These are phyloP conservation scores for Trichonephila clavipes DNA, from an alignment of 1,140 invertebrate genomes.

Conservation along the genomic window DNA sequence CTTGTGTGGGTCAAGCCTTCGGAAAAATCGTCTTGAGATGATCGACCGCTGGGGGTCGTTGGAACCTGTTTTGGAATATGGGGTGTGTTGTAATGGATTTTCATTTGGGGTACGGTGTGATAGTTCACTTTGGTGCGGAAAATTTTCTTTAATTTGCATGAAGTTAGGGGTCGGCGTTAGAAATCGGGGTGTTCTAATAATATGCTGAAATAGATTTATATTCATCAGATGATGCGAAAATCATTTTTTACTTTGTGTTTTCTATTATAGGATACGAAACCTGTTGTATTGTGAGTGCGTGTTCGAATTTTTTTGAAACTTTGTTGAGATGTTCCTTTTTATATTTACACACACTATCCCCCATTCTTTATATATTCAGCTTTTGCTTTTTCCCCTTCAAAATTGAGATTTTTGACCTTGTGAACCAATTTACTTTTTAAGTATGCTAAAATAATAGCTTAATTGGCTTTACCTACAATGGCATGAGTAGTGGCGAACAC, in stretches of 20 bases:
- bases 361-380: too few relatives aligned
- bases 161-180: not conserved
- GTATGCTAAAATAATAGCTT: too few relatives aligned
- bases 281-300: not conserved
- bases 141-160: slow-evolving; percentile 40
- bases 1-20: slow-evolving; percentile 5
- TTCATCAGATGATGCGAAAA: slow-evolving; percentile 9
- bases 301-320: too few relatives aligned
- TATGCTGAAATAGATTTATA: not conserved
- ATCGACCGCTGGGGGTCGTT: slow-evolving; percentile 2
- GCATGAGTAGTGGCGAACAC: too few relatives aligned
- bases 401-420: too few relatives aligned
- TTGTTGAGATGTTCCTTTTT: too few relatives aligned
- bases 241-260: not conserved
- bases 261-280: not conserved
- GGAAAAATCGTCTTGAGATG: slow-evolving; percentile 8
- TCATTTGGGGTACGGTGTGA: slow-evolving; percentile 21
- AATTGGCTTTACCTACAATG: too few relatives aligned
- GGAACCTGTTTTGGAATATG: slow-evolving; percentile 18
- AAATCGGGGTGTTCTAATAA: slow-evolving; percentile 45
- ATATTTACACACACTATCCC: too few relatives aligned
- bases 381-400: too few relatives aligned
- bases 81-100: slow-evolving; percentile 32
- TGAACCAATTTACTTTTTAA: too few relatives aligned
- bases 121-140: slow-evolving; percentile 7